Evolutionary conservation across 2,888 invertebrate genomes (phyloP), one percentile per base, ranked within the genome.

Genomic region (Athripsodes cinereus): DNA sequence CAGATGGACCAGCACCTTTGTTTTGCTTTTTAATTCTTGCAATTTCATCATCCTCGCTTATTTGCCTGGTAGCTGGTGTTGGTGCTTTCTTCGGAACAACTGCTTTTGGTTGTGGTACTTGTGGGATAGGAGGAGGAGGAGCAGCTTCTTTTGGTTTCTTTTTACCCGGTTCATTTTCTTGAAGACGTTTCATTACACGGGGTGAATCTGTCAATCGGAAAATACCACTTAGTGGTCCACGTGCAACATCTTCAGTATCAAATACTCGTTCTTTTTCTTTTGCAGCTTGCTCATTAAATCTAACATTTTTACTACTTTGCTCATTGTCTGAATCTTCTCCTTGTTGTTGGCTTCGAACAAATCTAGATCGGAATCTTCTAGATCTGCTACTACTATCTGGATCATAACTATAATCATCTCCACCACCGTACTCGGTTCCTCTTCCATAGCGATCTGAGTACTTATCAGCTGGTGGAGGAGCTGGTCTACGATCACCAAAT

Each of bases 1-100:
- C 70, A 19, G 84, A 81, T 11, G 85, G 78, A 21, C 85, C 81
- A 19, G 86, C 84, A 57, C 79, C 83, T 72, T 92, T 92, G 68
- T 90, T 93, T 74, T 90, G 90, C 69, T 89, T 87, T 75, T 94
- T 94, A 64, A 91, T 88, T 68, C 88, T 85, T 10, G 89, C 81
- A 62, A 94, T 92, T 72, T 95, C 95, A 69, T 93, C 92, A 68
- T 92, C 93, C 75, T 94, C 94, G 70, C 91, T 91, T 64, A 87
- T 82, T 73, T 92, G 92, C 61, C 91, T 81, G 52, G 85, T 83
- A 10, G 90, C 79, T n/a, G 84, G 81, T 47, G 78, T 74, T 10
- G 83, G 81, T 40, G 81, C 80, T 51, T 77, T 78, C 53, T 80
- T 76, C 52, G 73, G 72, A 63, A 77, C 78, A 63, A 77, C 78